Evolutionary conservation across 2,888 invertebrate species (phyloP).

Genomic region (Mylabris sibirica): DNA sequence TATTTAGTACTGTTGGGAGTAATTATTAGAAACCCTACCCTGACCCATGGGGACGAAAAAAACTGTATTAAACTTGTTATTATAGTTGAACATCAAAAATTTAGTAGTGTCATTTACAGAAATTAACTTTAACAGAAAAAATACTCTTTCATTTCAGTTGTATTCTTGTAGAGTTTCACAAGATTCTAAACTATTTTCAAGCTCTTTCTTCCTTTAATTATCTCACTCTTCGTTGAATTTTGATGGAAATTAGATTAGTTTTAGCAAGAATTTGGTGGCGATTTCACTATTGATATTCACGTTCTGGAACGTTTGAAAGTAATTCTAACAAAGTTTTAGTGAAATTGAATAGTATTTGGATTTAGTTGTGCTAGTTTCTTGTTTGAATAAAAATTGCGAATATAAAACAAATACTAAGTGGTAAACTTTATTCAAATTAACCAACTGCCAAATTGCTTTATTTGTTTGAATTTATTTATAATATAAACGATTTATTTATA

Average conservation of each 20-base stretch:
- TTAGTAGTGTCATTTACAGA: not conserved
- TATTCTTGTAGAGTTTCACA: not conserved
- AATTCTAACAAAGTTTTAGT: slow-evolving; percentile 4
- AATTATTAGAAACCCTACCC: not conserved
- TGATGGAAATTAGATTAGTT: slow-evolving; percentile 1
- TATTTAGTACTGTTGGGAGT: not conserved
- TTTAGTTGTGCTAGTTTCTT: not conserved
- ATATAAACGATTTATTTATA: too few species aligned
- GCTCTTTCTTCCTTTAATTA: not conserved
- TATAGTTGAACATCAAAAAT: not conserved
- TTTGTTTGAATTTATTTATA: too few species aligned
- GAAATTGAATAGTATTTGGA: not conserved
- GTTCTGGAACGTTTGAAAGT: not conserved
- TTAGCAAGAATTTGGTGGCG: not conserved
- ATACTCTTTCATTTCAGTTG: not conserved
- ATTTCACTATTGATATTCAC: slow-evolving; percentile 4
- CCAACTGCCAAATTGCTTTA: too few species aligned
- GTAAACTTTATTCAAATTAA: too few species aligned
- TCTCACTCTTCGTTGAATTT: not conserved
- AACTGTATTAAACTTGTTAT: not conserved
- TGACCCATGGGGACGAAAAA: not conserved
- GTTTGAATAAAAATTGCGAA: not conserved
- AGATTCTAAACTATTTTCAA: not conserved
- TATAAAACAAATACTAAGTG: not conserved
- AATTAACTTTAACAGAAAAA: not conserved